These are phyloP conservation scores for Cygnus olor DNA, from an alignment of 2,797 vertebrate species.

Conservation along the genomic window DNA sequence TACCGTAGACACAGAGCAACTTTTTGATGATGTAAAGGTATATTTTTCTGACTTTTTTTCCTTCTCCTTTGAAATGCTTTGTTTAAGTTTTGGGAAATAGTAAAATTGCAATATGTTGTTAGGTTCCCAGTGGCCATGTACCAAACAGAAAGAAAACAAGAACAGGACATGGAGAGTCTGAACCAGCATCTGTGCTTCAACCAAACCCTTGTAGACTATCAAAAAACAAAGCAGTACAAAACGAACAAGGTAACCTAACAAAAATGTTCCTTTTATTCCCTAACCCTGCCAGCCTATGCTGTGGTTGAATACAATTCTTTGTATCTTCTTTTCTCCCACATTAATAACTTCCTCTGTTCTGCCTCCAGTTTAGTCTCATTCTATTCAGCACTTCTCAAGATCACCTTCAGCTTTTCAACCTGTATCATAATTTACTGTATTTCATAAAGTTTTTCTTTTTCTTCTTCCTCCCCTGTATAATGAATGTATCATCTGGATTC, in stretches of 20 bases:
- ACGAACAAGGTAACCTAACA: slow-evolving; percentile 67
- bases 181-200: slow-evolving; percentile 83
- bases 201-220: slow-evolving; percentile 81
- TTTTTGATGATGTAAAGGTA: slow-evolving; percentile 73
- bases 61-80: slow-evolving; percentile 24
- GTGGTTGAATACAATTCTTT: background rate
- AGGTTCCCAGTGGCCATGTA: slow-evolving; percentile 75
- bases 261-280: background rate
- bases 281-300: background rate
- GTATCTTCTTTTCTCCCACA: background rate
- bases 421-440: background rate
- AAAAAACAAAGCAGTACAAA: slow-evolving; percentile 70
- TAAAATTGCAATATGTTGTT: slow-evolving; percentile 71
- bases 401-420: background rate
- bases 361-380: background rate
- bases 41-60: background rate
- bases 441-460: background rate
- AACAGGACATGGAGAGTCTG: slow-evolving; percentile 71
- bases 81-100: slow-evolving; percentile 27
- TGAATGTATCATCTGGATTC: background rate
- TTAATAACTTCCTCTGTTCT: background rate
- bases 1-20: slow-evolving; percentile 64
- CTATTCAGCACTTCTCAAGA: background rate
- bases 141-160: slow-evolving; percentile 75
- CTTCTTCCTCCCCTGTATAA: background rate